Evolutionary conservation across 2,888 invertebrate species (phyloP).

Genomic region (Eristalis intricaria): DNA sequence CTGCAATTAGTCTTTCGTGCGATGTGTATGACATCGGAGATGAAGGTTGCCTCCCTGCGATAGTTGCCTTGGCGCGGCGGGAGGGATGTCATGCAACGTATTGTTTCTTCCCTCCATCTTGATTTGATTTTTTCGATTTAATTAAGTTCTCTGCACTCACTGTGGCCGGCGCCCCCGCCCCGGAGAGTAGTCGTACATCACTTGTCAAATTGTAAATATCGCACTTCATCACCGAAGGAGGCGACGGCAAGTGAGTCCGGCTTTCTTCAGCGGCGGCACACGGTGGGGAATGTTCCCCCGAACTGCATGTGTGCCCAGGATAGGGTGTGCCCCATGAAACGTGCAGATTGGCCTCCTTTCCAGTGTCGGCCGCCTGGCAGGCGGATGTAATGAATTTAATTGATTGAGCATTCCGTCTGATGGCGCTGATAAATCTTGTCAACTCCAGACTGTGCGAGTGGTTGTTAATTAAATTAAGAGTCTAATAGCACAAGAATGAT

Average conservation of each 20-base stretch:
- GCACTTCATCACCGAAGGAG: background rate
- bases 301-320: slow-evolving; percentile 21
- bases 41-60: slow-evolving; percentile 15
- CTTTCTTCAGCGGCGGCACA: slow-evolving; percentile 9
- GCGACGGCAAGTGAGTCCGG: background rate
- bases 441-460: slow-evolving; percentile 5
- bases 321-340: slow-evolving; percentile 23
- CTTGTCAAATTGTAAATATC: slow-evolving; percentile 62
- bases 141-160: slow-evolving; percentile 46
- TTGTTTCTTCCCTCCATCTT: background rate
- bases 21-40: slow-evolving; percentile 32
- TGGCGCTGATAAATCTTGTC: background rate
- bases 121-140: slow-evolving; percentile 41
- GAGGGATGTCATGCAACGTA: background rate
- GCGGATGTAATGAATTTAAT: slow-evolving; percentile 27
- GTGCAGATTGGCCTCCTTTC: slow-evolving; percentile 12
- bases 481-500: background rate
- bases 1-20: slow-evolving; percentile 61
- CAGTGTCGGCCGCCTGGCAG: background rate
- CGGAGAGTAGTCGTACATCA: slow-evolving; percentile 40
- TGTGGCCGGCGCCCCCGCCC: background rate
- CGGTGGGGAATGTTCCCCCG: slow-evolving; percentile 26
- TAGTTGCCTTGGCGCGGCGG: background rate
- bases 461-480: slow-evolving; percentile 28
- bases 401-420: slow-evolving; percentile 14